Evolutionary conservation across 64 coral and sea anemone genomes (phyloP), one percentile per base, ranked within the genome.

Genomic region (Dendronephthya gigantea): DNA sequence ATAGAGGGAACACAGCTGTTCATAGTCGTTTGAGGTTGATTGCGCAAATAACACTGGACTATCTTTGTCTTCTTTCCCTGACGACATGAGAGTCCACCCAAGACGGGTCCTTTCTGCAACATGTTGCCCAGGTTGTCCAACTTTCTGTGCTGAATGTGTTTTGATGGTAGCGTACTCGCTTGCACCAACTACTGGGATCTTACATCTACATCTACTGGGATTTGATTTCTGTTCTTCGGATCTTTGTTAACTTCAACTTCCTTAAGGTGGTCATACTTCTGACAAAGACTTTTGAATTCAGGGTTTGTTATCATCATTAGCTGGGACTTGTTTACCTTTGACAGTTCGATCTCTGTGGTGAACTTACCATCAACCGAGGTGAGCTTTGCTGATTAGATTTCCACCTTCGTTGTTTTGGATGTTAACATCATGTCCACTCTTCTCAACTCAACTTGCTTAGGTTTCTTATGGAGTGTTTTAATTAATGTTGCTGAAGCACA

Each of bases 371-470:
- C 69, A 34, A 38, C 35, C 1, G 69, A 32, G 7, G 29, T 6
- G 17, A 76, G 29, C 12, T 32, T 76, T 3, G 35, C 35, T 13
- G n/a, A 5, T 10, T 32, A 76, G 6, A 70, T 70, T 25, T 22
- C 17, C 27, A 70, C 66, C 30, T 85, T 58, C 4, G 38, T 17
- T n/a, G 52, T 33, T 9, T 3, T 62, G 28, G 86, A 75, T 5
- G 68, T 66, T 23, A 88, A 47, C 86, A 88, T 88, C 86, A 50
- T 88, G 31, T 91, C 85, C 5, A 84, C 84, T 84, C 52, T 30
- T 83, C 68, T 70, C 7, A 45, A 75, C 47, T 83, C 23, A 28
- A 33, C 83, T 68, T 83, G 25, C 31, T 14, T 83, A 7, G 85
- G 58, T 45, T 79, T 29, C 40, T 40, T 91, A 1, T 87, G 51